Conservation (phyloP, 2,113 vertebrate genomes). For the Peucedramus taeniatus region DNA sequence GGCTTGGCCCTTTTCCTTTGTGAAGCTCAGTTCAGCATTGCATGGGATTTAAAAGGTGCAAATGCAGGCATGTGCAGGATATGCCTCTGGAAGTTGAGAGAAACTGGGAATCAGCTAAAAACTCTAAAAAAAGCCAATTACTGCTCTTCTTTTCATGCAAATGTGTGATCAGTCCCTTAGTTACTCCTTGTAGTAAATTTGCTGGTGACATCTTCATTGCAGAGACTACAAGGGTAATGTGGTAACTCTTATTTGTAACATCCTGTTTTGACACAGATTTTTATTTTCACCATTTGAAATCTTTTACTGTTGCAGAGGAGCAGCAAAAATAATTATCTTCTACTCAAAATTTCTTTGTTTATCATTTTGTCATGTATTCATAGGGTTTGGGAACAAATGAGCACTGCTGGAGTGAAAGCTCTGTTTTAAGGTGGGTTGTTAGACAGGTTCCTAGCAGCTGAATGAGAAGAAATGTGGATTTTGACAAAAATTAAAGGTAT, state of each 20-base stretch:
- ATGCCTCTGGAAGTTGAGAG: rapidly evolving
- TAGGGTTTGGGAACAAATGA: not conserved
- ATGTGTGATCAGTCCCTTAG: not conserved
- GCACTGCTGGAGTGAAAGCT: not conserved
- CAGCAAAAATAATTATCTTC: not conserved
- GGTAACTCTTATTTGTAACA: not conserved
- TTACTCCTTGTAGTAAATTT: not conserved
- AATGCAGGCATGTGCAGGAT: rapidly evolving
- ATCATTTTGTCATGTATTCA: not conserved
- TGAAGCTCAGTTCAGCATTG: not conserved
- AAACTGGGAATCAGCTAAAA: not conserved
- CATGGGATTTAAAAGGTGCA: rapidly evolving
- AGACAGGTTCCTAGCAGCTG: not conserved
- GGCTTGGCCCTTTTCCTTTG: not conserved
- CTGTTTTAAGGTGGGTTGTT: not conserved
- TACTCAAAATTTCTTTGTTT: not conserved
- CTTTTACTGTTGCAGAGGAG: not conserved
- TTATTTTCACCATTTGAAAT: not conserved
- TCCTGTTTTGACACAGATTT: not conserved
- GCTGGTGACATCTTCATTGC: not conserved
- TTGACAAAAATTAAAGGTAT: not conserved
- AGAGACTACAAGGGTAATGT: not conserved
- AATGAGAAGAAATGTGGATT: not conserved
- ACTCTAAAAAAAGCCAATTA: not conserved
- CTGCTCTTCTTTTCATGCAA: not conserved